Base-by-base conservation (phyloP, 2,888 invertebrate genomes). In the Druceiella hillmani region DNA sequence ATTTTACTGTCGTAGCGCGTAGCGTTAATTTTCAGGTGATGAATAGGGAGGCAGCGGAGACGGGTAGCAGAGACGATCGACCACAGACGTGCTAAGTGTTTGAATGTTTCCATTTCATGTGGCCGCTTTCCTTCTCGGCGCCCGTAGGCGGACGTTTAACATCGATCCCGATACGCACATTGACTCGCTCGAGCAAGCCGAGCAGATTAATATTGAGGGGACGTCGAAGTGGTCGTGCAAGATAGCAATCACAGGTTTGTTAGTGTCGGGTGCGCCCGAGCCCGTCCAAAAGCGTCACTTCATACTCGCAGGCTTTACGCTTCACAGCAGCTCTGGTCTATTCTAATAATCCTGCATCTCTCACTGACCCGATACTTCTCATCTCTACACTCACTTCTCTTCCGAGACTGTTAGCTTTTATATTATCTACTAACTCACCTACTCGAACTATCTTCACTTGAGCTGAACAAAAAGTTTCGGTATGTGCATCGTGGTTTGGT, bases 191-290 rank as follows among this genome's bases (percentile, higher is more conserved):
- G 92, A 93, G 77, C 92, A 93, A 78, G 92, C 93, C 66, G 90
- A 95, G 79, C 87, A 87, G 78, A 87, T 90, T 78, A 94, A 95
- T 74, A 89, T 95, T 71, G 94, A 94, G 78, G 95, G 95, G 75
- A 95, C 94, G 62, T 94, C 94, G 72, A 94, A 95, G 79, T 95
- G 95, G 95, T 94, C 94, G 74, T 93, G 93, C 85, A 95, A 95
- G 86, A 92, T 95, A 80, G 93, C 93, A 74, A 94, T 95, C 68
- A 95, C 94, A 92, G 94, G 94, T 95, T 86, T 71, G 71, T 69
- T 59, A 66, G 62, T 66, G 69, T 67, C 67, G 71, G 68, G 69
- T 56, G 68, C 69, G 70, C 69, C 69, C 17, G 22, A 24, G 15
- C 16, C 14, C 12, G 17, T 10, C 65, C 55, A 55, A 64, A 59